phyloP scores from a whole-genome alignment of 2,888 invertebrate genomes.

The Dione juno region DNA sequence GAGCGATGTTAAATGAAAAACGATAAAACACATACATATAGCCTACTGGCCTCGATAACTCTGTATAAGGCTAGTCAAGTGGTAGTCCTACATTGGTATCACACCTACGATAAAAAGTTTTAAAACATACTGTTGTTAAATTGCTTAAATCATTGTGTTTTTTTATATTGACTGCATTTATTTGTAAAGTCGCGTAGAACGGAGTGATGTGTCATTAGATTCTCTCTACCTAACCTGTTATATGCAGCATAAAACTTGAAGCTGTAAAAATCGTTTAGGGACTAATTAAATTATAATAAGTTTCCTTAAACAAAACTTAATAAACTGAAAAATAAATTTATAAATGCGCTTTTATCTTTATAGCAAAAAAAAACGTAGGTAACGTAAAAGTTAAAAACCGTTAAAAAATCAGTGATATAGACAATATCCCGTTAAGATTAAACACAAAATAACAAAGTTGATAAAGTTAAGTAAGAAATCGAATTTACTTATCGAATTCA shows the following conservation, averaged over 20 bases:
- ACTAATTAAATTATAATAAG: too few relatives aligned
- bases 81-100: constrained; percentile 25
- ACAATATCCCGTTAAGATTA: not conserved
- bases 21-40: constrained; percentile 34
- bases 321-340: too few relatives aligned
- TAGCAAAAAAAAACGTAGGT: not conserved
- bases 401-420: not conserved
- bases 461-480: not conserved
- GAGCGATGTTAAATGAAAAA: constrained; percentile 34
- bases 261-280: too few relatives aligned
- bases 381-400: too few relatives aligned
- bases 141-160: too few relatives aligned
- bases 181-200: too few relatives aligned
- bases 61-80: constrained; percentile 42
- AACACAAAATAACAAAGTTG: not conserved
- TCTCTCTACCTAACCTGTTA: too few relatives aligned
- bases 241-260: too few relatives aligned
- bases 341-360: too few relatives aligned
- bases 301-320: too few relatives aligned
- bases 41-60: constrained; percentile 31
- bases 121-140: not conserved
- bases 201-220: too few relatives aligned
- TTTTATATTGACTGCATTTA: too few relatives aligned
- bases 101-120: not conserved
- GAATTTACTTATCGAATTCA: not conserved